Evolutionary conservation across 2,888 invertebrate species (phyloP).

Genomic region (Andrena dorsata): DNA sequence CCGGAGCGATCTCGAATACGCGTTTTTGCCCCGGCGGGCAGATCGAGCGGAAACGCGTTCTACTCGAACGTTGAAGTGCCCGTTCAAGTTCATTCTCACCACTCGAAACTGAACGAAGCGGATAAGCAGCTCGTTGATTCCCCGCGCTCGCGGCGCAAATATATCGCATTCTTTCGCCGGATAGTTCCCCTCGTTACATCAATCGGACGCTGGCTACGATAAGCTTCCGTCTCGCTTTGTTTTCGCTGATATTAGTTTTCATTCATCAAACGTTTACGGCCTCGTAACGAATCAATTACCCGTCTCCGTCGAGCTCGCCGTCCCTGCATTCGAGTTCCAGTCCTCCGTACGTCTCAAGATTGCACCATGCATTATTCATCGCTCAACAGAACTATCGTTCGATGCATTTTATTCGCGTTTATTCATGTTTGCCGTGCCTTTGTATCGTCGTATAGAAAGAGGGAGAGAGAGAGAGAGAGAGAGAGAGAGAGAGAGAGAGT

Average conservation of each 20-base stretch:
- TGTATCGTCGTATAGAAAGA: background rate
- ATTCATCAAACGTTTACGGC: slow-evolving; percentile 59
- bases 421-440: slow-evolving; percentile 30
- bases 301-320: slow-evolving; percentile 20
- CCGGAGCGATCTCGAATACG: slow-evolving; percentile 27
- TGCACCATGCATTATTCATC: slow-evolving; percentile 58
- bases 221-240: slow-evolving; percentile 50
- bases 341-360: slow-evolving; percentile 40
- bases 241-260: slow-evolving; percentile 59
- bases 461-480: no score
- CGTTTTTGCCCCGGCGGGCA: slow-evolving; percentile 9
- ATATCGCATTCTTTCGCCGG: slow-evolving; percentile 51
- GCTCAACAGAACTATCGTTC: slow-evolving; percentile 59
- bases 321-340: slow-evolving; percentile 21
- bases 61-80: slow-evolving; percentile 35
- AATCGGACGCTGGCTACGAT: slow-evolving; percentile 33
- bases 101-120: slow-evolving; percentile 53
- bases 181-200: slow-evolving; percentile 30
- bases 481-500: no score
- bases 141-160: slow-evolving; percentile 2
- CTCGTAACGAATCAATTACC: slow-evolving; percentile 67
- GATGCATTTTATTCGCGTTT: slow-evolving; percentile 63
- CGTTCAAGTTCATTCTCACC: slow-evolving; percentile 64
- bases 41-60: slow-evolving; percentile 38
- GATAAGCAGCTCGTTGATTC: slow-evolving; percentile 44